Evolutionary conservation across 2,888 invertebrate species (phyloP), one percentile per base, ranked within the genome.

Genomic region (Tholera decimalis): DNA sequence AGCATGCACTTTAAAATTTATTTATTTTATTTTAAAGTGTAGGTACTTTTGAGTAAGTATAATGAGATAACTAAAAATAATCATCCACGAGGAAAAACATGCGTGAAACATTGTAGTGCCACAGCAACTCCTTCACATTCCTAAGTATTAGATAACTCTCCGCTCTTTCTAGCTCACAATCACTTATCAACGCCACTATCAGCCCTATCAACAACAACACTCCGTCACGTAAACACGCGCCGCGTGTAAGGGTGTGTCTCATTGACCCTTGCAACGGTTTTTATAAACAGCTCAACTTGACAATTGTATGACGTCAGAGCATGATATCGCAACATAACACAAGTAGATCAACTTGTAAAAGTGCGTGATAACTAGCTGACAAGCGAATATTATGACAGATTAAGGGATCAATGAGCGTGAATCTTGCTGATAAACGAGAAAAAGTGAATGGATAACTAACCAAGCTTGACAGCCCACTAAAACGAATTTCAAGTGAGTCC

Each of bases 231-330:
- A 73, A 82, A 82, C 80, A 79, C 8, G 24, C 49, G 57, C 49
- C 81, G 80, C 84, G 84, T 82, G 82, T 66, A 65, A 77, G 87
- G 88, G 85, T 83, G 86, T 87, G 86, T 82, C 87, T 79, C 79
- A 56, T 24, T 83, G 76, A 83, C 78, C 79, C 76, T 63, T 83
- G 73, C 61, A 67, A 59, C 66, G 60, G 35, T 83, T 77, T 62
- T 66, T 77, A 84, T 73, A 83, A 76, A 83, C 79, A 86, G 66
- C 47, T 28, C 55, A 44, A 20, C 69, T 37, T 65, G 66, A 81
- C 69, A 72, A 79, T 79, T 67, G 72, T 61, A 69, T 83, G 86
- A 85, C 82, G 86, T 79, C 49, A 60, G 47, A 47, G 33, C 24
- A 30, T 20, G 65, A 72, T 72, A 65, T 35, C 54, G 33, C 43